phyloP scores from a whole-genome alignment of 2,113 vertebrate species.

The Acrocephalus kingi region DNA sequence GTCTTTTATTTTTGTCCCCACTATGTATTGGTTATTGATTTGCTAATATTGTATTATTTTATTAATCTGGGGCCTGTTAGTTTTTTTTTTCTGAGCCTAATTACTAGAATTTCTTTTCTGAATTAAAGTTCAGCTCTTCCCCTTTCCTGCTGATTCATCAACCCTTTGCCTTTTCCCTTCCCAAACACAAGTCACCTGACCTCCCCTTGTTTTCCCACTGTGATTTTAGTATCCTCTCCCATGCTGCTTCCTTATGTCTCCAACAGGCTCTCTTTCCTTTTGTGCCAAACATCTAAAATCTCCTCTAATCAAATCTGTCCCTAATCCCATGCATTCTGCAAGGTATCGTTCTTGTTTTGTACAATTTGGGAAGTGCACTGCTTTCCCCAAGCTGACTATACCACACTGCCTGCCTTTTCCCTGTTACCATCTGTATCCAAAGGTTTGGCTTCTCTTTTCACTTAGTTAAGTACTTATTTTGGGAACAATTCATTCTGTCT shows the following conservation, averaged over 20 bases:
- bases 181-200: background rate
- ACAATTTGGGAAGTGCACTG: background rate
- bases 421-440: background rate
- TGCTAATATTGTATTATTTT: background rate
- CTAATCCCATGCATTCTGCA: background rate
- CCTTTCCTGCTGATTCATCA: background rate
- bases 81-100: background rate
- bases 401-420: background rate
- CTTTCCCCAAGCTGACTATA: background rate
- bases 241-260: constrained; percentile 45
- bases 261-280: background rate
- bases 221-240: constrained; percentile 24
- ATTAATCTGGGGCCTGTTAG: background rate
- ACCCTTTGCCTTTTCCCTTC: background rate
- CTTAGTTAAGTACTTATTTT: background rate
- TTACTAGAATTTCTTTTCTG: background rate
- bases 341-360: background rate
- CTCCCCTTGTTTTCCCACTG: background rate
- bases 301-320: background rate
- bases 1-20: background rate
- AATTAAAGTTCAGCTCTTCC: background rate
- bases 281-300: constrained; percentile 1
- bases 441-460: background rate
- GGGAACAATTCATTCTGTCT: background rate
- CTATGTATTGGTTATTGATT: background rate